A percentile compares a stretch with the other conserved stretches of the same genome.
Evolutionary conservation across 2,113 vertebrate species (phyloP).

Genomic region (Istiophorus platypterus): DNA sequence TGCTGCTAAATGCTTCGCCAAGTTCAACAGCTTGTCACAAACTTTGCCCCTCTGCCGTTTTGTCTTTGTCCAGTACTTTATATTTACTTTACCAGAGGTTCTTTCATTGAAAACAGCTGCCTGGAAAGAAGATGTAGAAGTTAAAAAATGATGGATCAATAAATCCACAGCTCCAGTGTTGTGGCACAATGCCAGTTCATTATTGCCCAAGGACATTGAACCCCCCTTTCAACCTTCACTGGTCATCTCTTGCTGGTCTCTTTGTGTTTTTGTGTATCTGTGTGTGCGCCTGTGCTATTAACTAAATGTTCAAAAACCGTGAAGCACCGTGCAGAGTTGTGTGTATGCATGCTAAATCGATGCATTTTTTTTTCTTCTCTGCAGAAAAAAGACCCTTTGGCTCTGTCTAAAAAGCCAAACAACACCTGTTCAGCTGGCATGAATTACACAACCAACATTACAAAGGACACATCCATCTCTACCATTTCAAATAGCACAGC

Average conservation of each 20-base stretch:
- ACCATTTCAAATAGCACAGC: conserved; percentile 90
- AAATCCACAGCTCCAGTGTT: not conserved
- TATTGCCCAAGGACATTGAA: conserved; percentile 27
- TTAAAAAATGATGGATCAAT: conserved; percentile 26
- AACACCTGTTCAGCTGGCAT: conserved; percentile 89
- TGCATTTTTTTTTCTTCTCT: conserved; percentile 23
- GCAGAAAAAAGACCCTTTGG: conserved; percentile 94
- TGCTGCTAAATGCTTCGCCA: too few relatives aligned
- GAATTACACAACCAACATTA: conserved; percentile 91
- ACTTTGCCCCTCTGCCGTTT: too few relatives aligned
- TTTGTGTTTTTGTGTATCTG: not conserved
- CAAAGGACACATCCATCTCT: conserved; percentile 90
- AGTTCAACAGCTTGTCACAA: too few relatives aligned
- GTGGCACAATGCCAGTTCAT: conserved; percentile 38
- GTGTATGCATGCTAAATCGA: not conserved
- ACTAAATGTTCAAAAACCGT: conserved; percentile 4
- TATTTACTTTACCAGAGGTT: too few relatives aligned
- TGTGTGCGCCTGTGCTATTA: not conserved
- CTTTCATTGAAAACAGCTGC: too few relatives aligned
- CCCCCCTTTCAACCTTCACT: not conserved
- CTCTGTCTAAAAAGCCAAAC: conserved; percentile 90
- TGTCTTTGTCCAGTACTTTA: too few relatives aligned
- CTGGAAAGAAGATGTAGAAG: too few relatives aligned
- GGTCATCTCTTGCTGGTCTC: not conserved
- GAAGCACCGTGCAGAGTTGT: not conserved